Conservation (phyloP, 1,140 invertebrate genomes). For the Neelides sp. region DNA sequence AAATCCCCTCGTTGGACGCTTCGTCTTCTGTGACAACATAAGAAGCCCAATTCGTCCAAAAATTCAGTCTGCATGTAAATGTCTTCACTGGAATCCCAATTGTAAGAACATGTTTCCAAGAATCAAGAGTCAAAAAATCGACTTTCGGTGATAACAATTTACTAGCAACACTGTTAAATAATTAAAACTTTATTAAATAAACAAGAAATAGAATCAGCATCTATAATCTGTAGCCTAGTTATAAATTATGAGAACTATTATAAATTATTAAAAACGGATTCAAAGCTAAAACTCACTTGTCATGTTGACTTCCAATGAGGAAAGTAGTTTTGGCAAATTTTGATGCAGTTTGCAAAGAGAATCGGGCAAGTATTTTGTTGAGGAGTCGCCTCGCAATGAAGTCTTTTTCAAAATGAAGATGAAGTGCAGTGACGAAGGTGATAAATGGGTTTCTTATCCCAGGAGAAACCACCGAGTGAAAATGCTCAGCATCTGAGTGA, state of each 20-base stretch:
- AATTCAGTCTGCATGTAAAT: background rate
- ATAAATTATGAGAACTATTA: no score
- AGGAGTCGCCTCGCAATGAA: constrained; percentile 16
- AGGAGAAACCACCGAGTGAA: constrained; percentile 5
- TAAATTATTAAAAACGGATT: no score
- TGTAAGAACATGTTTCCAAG: constrained; percentile 18
- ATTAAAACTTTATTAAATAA: no score
- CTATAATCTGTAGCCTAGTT: no score
- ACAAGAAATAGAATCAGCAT: no score
- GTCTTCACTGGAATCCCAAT: constrained; percentile 14
- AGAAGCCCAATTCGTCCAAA: constrained; percentile 17
- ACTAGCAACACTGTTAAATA: constrained; percentile 2
- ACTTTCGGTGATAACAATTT: constrained; percentile 8
- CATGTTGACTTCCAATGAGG: constrained; percentile 2
- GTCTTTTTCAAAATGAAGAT: constrained; percentile 1
- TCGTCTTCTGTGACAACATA: constrained; percentile 4
- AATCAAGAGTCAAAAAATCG: constrained; percentile 12
- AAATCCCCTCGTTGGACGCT: background rate
- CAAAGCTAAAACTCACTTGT: no score
- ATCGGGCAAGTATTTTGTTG: constrained; percentile 11
- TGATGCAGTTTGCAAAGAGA: background rate
- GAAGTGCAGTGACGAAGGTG: constrained; percentile 4
- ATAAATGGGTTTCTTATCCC: constrained; percentile 6
- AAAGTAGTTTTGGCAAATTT: constrained; percentile 16
- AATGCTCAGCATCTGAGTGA: constrained; percentile 18